Conservation (phyloP, 1,140 invertebrate species). For the Aphidius gifuensis region DNA sequence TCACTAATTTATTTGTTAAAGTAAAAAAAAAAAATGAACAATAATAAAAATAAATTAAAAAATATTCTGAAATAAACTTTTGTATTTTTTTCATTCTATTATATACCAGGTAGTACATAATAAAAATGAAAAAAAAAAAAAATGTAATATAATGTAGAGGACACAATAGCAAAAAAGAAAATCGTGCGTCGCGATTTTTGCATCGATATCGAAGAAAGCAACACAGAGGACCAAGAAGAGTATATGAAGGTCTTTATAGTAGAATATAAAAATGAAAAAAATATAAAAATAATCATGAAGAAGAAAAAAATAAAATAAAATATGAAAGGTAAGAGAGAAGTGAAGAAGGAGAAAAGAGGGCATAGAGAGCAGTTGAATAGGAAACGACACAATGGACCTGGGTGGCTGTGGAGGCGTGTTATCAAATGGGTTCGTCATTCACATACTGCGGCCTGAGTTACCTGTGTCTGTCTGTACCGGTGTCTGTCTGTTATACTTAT, state of each 20-base stretch:
- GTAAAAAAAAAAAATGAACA: constrained; percentile 11
- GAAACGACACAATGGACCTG: constrained; percentile 55
- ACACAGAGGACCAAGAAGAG: background rate
- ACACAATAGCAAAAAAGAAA: constrained; percentile 16
- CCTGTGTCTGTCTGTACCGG: constrained; percentile 55
- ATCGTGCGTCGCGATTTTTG: constrained; percentile 12
- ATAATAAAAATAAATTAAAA: background rate
- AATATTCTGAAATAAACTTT: too few species aligned
- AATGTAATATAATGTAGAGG: constrained; percentile 12
- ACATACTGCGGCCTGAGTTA: constrained; percentile 53
- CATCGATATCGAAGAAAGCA: constrained; percentile 11
- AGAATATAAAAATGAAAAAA: background rate
- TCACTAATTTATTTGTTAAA: background rate
- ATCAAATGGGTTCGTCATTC: constrained; percentile 58
- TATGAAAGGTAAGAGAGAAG: background rate
- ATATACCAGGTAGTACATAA: background rate
- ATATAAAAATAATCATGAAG: background rate
- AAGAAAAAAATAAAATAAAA: background rate
- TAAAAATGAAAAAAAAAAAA: constrained; percentile 3
- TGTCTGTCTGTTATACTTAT: constrained; percentile 58
- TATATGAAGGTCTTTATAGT: too few species aligned
- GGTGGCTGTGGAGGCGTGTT: constrained; percentile 55
- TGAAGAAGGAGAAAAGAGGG: constrained; percentile 37
- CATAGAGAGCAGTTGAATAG: constrained; percentile 53
- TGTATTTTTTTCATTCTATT: background rate